Conservation (phyloP, 2,888 invertebrate species). For the Pelosia muscerda region DNA sequence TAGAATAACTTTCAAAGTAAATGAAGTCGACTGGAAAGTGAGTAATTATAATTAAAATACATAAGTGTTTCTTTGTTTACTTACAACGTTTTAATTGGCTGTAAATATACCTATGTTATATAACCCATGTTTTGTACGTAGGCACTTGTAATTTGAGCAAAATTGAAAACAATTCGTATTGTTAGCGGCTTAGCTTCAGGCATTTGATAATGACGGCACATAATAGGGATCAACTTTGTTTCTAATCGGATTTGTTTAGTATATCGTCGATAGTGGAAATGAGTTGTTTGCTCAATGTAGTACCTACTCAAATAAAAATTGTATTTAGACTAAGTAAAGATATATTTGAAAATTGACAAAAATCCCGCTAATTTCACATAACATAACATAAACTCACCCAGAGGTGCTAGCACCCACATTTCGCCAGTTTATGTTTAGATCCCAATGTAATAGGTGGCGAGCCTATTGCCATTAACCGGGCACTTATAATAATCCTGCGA, state of each 20-base stretch:
- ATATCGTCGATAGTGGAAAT: no score
- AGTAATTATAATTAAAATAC: slow-evolving; percentile 54
- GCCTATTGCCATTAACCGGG: no score
- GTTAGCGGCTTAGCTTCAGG: neutral
- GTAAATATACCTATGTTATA: neutral
- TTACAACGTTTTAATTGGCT: slow-evolving; percentile 28
- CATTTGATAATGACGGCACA: neutral
- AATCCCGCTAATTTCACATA: no score
- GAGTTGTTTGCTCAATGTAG: no score
- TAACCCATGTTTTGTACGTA: neutral
- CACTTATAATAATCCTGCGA: no score
- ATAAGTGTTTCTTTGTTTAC: slow-evolving; percentile 32
- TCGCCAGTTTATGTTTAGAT: no score
- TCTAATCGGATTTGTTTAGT: neutral
- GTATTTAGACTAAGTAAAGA: no score
- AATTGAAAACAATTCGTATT: neutral
- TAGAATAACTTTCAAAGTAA: slow-evolving; percentile 60
- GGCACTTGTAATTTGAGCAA: neutral
- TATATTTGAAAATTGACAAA: no score
- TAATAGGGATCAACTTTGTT: neutral
- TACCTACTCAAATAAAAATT: no score
- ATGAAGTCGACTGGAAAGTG: slow-evolving; percentile 60
- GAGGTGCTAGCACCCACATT: no score
- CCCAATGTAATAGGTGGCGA: no score
- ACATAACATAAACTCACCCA: no score